Percentiles rank a stretch among this genome's conserved stretches.
phyloP scores from a whole-genome alignment of 1,140 invertebrate species.

The Diorhabda carinulata region DNA sequence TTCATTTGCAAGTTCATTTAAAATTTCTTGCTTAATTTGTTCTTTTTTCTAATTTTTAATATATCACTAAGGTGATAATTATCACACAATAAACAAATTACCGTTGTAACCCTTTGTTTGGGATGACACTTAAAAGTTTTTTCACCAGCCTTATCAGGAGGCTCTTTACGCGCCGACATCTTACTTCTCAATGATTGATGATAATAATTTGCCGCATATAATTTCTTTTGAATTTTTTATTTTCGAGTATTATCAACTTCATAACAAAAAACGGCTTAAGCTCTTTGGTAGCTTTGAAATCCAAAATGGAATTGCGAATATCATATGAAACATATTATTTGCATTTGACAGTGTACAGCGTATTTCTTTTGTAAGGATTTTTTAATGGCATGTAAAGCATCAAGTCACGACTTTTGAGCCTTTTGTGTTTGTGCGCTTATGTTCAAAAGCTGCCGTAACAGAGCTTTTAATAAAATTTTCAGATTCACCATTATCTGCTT shows the following conservation, averaged over 20 bases:
- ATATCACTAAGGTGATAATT: too few relatives aligned
- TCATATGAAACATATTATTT: conserved; percentile 25
- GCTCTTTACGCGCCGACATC: too few relatives aligned
- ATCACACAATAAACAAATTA: too few relatives aligned
- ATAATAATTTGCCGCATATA: too few relatives aligned
- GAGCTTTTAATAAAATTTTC: conserved; percentile 3
- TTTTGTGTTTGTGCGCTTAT: conserved; percentile 2
- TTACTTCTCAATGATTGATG: too few relatives aligned
- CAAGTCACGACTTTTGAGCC: conserved; percentile 1
- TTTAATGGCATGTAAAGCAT: conserved; percentile 1
- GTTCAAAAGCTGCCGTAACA: conserved; percentile 1
- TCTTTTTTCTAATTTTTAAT: too few relatives aligned
- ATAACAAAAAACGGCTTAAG: background rate
- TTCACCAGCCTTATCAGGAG: too few relatives aligned
- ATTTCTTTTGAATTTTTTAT: conserved; percentile 20
- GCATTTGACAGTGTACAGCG: conserved; percentile 30
- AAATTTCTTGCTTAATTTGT: too few relatives aligned
- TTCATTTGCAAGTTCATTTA: too few relatives aligned
- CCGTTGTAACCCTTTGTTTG: too few relatives aligned
- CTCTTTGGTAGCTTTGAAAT: background rate
- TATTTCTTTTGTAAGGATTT: conserved; percentile 29
- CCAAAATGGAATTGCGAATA: background rate
- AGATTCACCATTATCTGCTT: conserved; percentile 2
- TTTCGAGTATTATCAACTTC: background rate
- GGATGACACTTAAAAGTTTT: too few relatives aligned